phyloP scores from a whole-genome alignment of 1,140 invertebrate species.

The Drosophila punjabiensis region DNA sequence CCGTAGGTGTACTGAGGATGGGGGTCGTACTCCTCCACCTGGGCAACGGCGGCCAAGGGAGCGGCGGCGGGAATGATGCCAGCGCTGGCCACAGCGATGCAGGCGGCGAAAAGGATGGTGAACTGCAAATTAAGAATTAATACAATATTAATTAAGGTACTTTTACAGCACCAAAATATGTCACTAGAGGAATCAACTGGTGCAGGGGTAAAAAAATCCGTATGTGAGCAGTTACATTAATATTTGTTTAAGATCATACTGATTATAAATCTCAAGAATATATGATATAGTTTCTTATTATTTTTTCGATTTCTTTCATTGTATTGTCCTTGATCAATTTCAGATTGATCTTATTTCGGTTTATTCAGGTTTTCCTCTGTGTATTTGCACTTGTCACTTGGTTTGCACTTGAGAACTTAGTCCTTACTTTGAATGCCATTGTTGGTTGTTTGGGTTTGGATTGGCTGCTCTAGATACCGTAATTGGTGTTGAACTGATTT shows the following conservation, averaged over 20 bases:
- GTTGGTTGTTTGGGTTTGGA: conserved; percentile 45
- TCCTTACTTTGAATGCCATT: conserved; percentile 85
- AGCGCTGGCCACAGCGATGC: conserved; percentile 78
- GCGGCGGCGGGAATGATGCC: conserved; percentile 81
- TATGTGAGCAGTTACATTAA: no score
- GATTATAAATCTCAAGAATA: neutral
- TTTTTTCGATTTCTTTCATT: no score
- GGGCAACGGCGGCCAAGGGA: conserved; percentile 82
- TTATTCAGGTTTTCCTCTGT: neutral
- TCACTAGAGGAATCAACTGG: neutral
- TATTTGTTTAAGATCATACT: neutral
- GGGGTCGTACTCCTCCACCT: conserved; percentile 87
- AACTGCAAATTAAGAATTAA: conserved; percentile 53
- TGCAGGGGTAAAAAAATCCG: neutral
- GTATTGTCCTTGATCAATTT: conserved; percentile 1
- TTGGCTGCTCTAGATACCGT: conserved; percentile 83
- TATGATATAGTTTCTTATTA: neutral
- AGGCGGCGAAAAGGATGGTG: conserved; percentile 78
- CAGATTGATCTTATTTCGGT: neutral
- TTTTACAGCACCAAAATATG: neutral
- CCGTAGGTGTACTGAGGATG: conserved; percentile 89
- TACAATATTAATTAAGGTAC: neutral
- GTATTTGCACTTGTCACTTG: conserved; percentile 38
- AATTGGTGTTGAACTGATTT: conserved; percentile 84
- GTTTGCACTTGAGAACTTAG: conserved; percentile 16